Evolutionary conservation across 2,113 vertebrate species (phyloP), one percentile per base, ranked within the genome.

Genomic region (Cinclus cinclus): DNA sequence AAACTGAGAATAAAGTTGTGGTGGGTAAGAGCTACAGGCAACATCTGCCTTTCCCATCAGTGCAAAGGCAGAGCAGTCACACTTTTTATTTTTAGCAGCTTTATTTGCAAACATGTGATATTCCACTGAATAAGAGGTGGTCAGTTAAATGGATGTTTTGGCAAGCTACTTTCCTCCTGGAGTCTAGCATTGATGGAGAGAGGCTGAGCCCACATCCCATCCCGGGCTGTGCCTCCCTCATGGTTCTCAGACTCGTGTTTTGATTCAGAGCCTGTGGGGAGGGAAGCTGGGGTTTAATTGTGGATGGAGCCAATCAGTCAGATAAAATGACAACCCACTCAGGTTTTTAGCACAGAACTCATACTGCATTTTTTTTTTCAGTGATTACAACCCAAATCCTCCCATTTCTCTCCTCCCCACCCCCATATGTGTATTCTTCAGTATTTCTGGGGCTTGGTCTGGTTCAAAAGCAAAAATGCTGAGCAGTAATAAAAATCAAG

Each of bases 21-120:
- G 75, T 83, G 71, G 49, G 49, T 71, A 91, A 74, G 56, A 94
- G 80, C 90, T 81, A 10, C 53, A 35, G 84, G 82, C 83, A 85
- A 50, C 75, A 74, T 94, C 84, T 97, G 91, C 91, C 75, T 96
- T 91, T 96, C 75, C 78, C 92, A 90, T 95, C 90, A 94, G 42
- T 21, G 87, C 42, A 74, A 69, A 85, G 31, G 63, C 91, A 89
- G 81, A 90, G 46, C 63, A 46, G 50, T 58, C 65, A 50, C 49
- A 28, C 49, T 47, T 76, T 60, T 85, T 95, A 91, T 92, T 95
- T 95, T 95, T 91, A 94, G 76, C 63, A 47, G 4, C 37, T 86
- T 79, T 79, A 67, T 92, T 95, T 85, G 78, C 92, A 95, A 83
- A 82, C 77, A 90, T 63, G 78, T 91, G 87, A 80, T 91, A 59